These are phyloP conservation scores for Pomacea canaliculata DNA, from an alignment of 2,888 invertebrate species.

Conservation along the genomic window DNA sequence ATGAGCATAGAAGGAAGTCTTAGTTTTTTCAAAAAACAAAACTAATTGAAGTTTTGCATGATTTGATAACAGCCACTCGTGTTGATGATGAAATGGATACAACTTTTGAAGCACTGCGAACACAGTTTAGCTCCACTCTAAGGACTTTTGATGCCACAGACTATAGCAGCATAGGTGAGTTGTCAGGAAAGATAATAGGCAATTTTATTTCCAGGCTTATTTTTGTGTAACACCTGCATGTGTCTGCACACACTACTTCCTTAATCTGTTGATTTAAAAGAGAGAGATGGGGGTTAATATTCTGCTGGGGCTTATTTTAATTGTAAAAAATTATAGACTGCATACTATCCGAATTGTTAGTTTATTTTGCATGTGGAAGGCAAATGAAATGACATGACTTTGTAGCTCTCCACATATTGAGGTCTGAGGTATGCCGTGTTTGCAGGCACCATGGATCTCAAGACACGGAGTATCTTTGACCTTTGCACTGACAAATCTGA, in stretches of 20 bases:
- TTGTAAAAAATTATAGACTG: too few species aligned
- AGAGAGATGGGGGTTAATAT: not conserved
- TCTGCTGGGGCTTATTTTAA: too few species aligned
- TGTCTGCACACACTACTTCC: not conserved
- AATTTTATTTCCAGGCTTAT: not conserved
- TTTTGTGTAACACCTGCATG: not conserved
- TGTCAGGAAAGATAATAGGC: not conserved
- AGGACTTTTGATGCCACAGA: conserved; percentile 94
- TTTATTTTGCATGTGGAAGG: not conserved
- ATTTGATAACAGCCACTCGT: conserved; percentile 52
- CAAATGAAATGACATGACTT: too few species aligned
- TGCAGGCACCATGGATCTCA: conserved; percentile 91
- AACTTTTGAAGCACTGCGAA: conserved; percentile 72
- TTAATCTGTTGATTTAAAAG: not conserved
- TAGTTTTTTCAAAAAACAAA: too few species aligned
- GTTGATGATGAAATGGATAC: conserved; percentile 71
- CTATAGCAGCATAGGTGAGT: conserved; percentile 88
- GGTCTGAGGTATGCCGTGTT: conserved; percentile 36
- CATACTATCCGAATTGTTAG: not conserved
- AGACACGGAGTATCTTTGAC: conserved; percentile 85
- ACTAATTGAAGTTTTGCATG: too few species aligned
- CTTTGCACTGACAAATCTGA: conserved; percentile 86
- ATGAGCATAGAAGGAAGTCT: too few species aligned
- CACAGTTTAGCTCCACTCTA: conserved; percentile 89
- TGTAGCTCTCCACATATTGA: too few species aligned